A percentile compares a stretch with the other conserved stretches of the same genome.
Evolutionary conservation across 2,888 invertebrate species (phyloP).

Genomic region (Blera fallax): DNA sequence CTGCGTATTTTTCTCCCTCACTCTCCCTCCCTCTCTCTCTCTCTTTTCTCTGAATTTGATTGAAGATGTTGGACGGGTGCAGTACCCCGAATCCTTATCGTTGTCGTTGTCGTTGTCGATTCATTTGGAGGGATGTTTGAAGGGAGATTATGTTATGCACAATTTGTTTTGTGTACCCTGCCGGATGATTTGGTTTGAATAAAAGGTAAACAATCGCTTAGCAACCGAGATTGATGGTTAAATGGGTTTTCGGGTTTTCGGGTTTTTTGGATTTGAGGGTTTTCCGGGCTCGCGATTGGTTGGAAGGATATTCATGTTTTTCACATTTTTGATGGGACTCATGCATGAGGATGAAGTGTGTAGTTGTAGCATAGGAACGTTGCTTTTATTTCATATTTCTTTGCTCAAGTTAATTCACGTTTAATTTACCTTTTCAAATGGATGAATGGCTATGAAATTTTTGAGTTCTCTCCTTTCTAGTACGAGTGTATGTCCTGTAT

Average conservation of each 20-base stretch:
- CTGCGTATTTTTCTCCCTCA: background rate
- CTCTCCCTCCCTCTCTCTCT: background rate
- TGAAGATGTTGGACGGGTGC: slow-evolving; percentile 55
- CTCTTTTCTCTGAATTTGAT: slow-evolving; percentile 32
- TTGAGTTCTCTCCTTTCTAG: background rate
- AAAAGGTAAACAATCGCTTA: slow-evolving; percentile 47
- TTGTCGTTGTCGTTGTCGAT: background rate
- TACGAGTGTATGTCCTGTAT: background rate
- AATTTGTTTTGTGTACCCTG: slow-evolving; percentile 64
- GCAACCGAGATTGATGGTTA: slow-evolving; percentile 46
- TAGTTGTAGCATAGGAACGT: background rate
- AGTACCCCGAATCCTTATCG: slow-evolving; percentile 18
- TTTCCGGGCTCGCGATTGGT: too few relatives aligned
- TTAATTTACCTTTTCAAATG: slow-evolving; percentile 37
- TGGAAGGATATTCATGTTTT: too few relatives aligned
- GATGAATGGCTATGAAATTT: background rate
- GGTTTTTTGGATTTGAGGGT: background rate
- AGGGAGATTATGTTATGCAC: slow-evolving; percentile 62
- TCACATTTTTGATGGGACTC: background rate
- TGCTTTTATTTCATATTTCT: background rate
- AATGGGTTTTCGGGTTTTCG: slow-evolving; percentile 19
- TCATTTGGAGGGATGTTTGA: slow-evolving; percentile 29
- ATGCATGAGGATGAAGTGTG: background rate
- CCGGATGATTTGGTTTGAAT: slow-evolving; percentile 54
- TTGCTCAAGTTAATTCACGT: slow-evolving; percentile 1